These are phyloP conservation scores for Orthonyx spaldingii DNA, from an alignment of 2,113 vertebrate species.

Conservation along the genomic window DNA sequence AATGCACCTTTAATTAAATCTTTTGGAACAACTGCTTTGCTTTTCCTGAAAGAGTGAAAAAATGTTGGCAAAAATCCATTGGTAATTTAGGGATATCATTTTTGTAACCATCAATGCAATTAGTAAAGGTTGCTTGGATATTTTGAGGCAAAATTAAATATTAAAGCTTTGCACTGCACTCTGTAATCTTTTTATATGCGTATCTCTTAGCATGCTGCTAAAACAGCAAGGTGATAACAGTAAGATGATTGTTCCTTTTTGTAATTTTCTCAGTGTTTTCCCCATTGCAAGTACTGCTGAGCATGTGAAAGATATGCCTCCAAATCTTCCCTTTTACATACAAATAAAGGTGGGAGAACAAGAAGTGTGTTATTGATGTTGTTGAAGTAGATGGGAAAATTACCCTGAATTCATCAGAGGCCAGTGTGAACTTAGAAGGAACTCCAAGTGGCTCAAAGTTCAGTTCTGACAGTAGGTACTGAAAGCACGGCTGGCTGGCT, in stretches of 20 bases:
- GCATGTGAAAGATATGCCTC: background rate
- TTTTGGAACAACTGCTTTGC: background rate
- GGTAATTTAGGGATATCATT: background rate
- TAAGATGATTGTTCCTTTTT: background rate
- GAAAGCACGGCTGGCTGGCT: background rate
- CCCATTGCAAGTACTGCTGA: background rate
- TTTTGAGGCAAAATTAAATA: background rate
- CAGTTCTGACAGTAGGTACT: background rate
- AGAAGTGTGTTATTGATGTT: background rate
- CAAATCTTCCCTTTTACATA: background rate
- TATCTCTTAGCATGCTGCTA: background rate
- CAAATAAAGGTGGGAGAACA: background rate
- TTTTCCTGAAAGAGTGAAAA: conserved; percentile 15
- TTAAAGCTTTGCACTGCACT: background rate
- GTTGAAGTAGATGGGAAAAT: background rate
- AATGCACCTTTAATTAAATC: conserved; percentile 46
- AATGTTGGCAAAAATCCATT: background rate
- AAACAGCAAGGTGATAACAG: background rate
- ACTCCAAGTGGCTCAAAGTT: background rate
- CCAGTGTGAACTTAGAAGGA: background rate
- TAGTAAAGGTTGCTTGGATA: background rate
- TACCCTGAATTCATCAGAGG: background rate
- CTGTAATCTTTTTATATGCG: background rate
- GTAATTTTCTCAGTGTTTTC: background rate
- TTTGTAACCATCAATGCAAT: conserved; percentile 18